These are phyloP conservation scores for Capitella teleta DNA, from an alignment of 1,140 invertebrate genomes.

Conservation along the genomic window DNA sequence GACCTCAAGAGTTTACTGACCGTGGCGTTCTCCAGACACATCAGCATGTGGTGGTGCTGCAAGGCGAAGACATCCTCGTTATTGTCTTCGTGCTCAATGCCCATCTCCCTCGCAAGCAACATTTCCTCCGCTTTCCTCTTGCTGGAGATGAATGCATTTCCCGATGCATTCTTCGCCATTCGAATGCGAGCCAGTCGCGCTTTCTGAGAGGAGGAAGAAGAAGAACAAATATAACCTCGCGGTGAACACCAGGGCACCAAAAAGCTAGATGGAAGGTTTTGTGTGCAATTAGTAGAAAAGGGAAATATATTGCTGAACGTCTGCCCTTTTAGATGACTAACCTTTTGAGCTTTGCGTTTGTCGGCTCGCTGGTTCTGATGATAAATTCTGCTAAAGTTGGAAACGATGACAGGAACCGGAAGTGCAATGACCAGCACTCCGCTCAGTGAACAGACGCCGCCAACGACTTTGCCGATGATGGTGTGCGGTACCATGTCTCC, in stretches of 20 bases:
- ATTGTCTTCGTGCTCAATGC: conserved; percentile 62
- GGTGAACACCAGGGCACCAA: neutral
- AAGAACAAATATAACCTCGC: neutral
- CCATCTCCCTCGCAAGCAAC: conserved; percentile 38
- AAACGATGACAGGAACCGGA: conserved; percentile 98
- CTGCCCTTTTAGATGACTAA: conserved; percentile 42
- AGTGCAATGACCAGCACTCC: conserved; percentile 98
- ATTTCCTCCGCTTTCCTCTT: conserved; percentile 97
- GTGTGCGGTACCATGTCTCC: conserved; percentile 99
- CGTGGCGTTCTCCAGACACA: conserved; percentile 96
- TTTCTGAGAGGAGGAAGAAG: conserved; percentile 63
- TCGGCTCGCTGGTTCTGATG: conserved; percentile 99
- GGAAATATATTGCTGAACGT: neutral
- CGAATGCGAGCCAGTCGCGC: conserved; percentile 90
- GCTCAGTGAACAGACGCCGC: conserved; percentile 94
- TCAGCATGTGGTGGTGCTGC: conserved; percentile 95
- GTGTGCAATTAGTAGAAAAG: neutral
- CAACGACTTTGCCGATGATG: conserved; percentile 96
- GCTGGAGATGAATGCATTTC: conserved; percentile 96
- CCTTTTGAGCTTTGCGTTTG: conserved; percentile 98
- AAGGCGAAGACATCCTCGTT: conserved; percentile 97
- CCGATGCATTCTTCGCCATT: conserved; percentile 96
- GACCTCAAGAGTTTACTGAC: too few species aligned
- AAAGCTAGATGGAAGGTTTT: neutral
- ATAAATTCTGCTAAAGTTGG: conserved; percentile 99